Conservation (phyloP, 2,888 invertebrate species). For the Drosophila eohydei region DNA sequence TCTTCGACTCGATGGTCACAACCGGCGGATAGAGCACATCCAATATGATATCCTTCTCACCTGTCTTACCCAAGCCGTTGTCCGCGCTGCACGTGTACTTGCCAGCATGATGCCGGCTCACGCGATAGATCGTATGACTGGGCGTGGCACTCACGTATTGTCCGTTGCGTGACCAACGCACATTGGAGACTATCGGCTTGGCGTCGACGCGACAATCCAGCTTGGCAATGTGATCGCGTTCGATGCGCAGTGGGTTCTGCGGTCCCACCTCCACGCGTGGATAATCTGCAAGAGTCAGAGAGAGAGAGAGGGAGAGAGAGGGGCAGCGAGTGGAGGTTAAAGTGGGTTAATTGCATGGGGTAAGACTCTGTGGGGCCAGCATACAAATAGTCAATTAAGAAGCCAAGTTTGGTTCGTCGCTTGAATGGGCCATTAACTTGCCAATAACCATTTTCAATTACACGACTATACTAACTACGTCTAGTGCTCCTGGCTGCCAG, state of each 20-base stretch:
- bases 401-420: slow-evolving; percentile 21
- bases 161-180: slow-evolving; percentile 94
- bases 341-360: slow-evolving; percentile 7
- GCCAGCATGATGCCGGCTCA: slow-evolving; percentile 94
- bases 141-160: slow-evolving; percentile 93
- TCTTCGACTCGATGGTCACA: slow-evolving; percentile 92
- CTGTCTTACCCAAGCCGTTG: slow-evolving; percentile 92
- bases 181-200: slow-evolving; percentile 93
- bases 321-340: neutral
- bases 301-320: neutral
- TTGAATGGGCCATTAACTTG: slow-evolving; percentile 65
- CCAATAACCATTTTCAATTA: slow-evolving; percentile 80
- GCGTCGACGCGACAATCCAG: slow-evolving; percentile 96
- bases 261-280: slow-evolving; percentile 97
- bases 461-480: slow-evolving; percentile 21
- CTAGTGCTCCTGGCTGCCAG: slow-evolving; percentile 1
- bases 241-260: slow-evolving; percentile 94
- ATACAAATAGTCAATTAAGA: slow-evolving; percentile 75
- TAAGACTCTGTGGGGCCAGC: slow-evolving; percentile 33
- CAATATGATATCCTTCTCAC: slow-evolving; percentile 92
- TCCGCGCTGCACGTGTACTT: slow-evolving; percentile 95
- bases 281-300: slow-evolving; percentile 88
- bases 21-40: slow-evolving; percentile 94
- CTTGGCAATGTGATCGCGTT: slow-evolving; percentile 93
- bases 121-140: slow-evolving; percentile 91